phyloP scores from a whole-genome alignment of 2,113 vertebrate species.

The Rynchops niger region DNA sequence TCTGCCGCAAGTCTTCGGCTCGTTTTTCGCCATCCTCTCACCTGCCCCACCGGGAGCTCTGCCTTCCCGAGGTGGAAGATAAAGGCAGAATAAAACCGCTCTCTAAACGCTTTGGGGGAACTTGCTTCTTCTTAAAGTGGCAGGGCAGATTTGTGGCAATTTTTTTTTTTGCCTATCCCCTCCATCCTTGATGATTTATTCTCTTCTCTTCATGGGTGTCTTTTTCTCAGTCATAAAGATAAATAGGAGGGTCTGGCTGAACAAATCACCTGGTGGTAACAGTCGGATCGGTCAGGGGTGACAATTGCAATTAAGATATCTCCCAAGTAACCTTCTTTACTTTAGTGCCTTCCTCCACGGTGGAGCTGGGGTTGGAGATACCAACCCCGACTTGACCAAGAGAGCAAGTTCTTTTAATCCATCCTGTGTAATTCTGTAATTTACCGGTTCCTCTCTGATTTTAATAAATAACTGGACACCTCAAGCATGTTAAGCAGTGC shows the following conservation, averaged over 20 bases:
- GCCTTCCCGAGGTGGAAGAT: neutral
- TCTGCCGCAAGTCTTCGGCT: neutral
- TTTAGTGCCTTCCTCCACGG: neutral
- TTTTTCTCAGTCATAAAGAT: neutral
- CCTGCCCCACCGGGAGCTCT: constrained; percentile 8
- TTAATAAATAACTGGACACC: neutral
- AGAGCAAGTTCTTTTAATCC: neutral
- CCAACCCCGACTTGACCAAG: neutral
- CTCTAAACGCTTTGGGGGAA: neutral
- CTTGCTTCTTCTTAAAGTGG: constrained; percentile 20
- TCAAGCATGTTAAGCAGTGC: neutral
- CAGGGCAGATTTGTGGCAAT: neutral
- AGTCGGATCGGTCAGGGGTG: neutral
- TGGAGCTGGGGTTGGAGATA: neutral
- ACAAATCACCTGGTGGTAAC: neutral
- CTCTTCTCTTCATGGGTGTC: neutral
- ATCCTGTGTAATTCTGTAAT: neutral
- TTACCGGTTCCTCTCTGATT: neutral
- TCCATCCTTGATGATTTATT: neutral
- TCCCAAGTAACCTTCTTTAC: neutral
- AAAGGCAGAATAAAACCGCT: neutral
- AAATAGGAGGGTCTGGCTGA: neutral
- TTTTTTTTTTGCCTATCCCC: neutral
- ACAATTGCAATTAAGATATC: neutral
- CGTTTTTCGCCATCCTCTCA: neutral